phyloP scores from a whole-genome alignment of 2,888 invertebrate species.

The Amphipoea oculea region DNA sequence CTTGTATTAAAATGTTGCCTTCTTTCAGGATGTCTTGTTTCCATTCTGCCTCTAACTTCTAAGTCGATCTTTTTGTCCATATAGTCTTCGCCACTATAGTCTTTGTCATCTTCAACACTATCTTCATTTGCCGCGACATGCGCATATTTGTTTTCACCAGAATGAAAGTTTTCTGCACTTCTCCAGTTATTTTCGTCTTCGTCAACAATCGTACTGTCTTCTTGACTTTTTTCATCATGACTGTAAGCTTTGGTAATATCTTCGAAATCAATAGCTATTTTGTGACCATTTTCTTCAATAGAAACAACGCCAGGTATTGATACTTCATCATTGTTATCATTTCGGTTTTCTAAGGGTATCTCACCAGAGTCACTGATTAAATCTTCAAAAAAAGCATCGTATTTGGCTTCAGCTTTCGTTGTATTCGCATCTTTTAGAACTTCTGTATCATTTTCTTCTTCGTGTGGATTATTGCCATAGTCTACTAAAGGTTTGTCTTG shows the following conservation, averaged over 20 bases:
- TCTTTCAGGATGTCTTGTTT: conserved; percentile 24
- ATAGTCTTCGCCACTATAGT: conserved; percentile 32
- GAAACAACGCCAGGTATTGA: neutral
- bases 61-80: conserved; percentile 35
- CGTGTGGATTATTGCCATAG: neutral
- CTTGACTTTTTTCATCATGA: conserved; percentile 11
- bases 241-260: conserved; percentile 19
- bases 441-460: conserved; percentile 10
- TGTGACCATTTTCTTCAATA: conserved; percentile 8
- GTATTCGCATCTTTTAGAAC: neutral
- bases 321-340: conserved; percentile 8
- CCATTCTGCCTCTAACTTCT: conserved; percentile 40
- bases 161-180: conserved; percentile 44
- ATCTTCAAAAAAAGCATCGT: conserved; percentile 46
- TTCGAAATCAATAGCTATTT: conserved; percentile 36
- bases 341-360: conserved; percentile 5
- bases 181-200: conserved; percentile 45
- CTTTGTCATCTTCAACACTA: conserved; percentile 26
- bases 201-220: neutral
- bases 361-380: conserved; percentile 38
- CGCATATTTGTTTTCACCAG: conserved; percentile 26
- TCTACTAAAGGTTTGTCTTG: conserved; percentile 1
- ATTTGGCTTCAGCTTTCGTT: conserved; percentile 21
- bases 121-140: conserved; percentile 30
- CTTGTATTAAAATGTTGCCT: conserved; percentile 9